A percentile compares a stretch with the other conserved stretches of the same genome.
Evolutionary conservation across 2,888 invertebrate genomes (phyloP).

Genomic region (Lottia scabra): DNA sequence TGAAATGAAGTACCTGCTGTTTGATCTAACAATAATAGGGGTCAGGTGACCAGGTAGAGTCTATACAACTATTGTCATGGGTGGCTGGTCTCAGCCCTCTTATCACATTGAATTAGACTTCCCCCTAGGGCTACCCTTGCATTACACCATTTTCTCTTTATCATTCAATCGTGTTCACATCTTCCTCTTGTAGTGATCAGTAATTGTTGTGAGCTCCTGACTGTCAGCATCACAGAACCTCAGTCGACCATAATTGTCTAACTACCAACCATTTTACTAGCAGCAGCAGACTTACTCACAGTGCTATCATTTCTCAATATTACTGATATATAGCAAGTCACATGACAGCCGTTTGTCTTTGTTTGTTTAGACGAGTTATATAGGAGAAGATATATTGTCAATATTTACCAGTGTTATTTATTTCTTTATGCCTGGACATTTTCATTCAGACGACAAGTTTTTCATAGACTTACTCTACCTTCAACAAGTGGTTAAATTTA

Average conservation of each 20-base stretch:
- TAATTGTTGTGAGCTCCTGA: no score
- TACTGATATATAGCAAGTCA: background rate
- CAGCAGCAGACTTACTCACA: no score
- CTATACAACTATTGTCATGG: background rate
- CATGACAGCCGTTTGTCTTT: conserved; percentile 1
- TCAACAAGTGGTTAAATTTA: background rate
- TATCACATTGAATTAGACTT: background rate
- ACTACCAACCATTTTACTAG: no score
- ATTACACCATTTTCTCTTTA: background rate
- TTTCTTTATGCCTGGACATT: conserved; percentile 2
- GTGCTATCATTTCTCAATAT: no score
- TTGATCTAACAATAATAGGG: background rate
- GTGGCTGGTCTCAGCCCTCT: background rate
- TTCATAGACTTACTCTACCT: no score
- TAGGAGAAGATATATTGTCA: conserved; percentile 6
- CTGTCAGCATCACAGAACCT: no score
- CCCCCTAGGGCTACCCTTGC: background rate
- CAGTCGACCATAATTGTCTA: no score
- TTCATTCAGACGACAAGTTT: background rate
- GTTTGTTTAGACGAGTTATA: conserved; percentile 4
- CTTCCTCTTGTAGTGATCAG: no score
- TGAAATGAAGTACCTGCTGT: conserved; percentile 3
- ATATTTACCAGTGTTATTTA: background rate
- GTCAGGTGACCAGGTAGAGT: background rate
- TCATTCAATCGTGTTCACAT: background rate